A percentile compares a stretch with the other conserved stretches of the same genome.
Conservation (phyloP, 2,888 invertebrate species). For the Amphimallon solstitiale region DNA sequence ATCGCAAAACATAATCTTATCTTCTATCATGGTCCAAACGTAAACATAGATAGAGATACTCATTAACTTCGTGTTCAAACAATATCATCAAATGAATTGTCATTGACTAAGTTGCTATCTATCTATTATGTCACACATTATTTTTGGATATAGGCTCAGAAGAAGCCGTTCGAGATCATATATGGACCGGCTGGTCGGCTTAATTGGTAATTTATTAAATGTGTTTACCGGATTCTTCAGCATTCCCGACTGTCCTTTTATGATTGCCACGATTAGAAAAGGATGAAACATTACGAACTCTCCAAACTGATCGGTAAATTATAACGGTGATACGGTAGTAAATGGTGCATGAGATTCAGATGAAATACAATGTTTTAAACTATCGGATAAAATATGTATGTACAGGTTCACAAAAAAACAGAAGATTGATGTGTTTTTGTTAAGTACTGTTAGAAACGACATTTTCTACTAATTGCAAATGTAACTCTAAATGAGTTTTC, state of each 20-base stretch:
- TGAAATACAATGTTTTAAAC: background rate
- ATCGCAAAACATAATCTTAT: constrained; percentile 6
- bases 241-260: constrained; percentile 8
- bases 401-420: background rate
- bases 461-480: background rate
- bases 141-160: constrained; percentile 13
- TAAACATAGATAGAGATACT: constrained; percentile 18
- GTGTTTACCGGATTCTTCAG: background rate
- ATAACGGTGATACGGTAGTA: constrained; percentile 15
- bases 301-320: constrained; percentile 11
- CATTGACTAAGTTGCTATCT: constrained; percentile 10
- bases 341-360: constrained; percentile 26
- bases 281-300: constrained; percentile 3
- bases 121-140: constrained; percentile 21
- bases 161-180: constrained; percentile 5
- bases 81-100: constrained; percentile 1
- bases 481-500: too few species aligned
- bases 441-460: background rate
- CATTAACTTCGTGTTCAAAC: background rate
- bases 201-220: constrained; percentile 22
- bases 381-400: background rate
- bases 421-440: background rate
- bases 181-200: background rate
- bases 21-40: constrained; percentile 3
- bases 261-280: constrained; percentile 8